phyloP scores from a whole-genome alignment of 2,888 invertebrate species.

The Epistrophe grossulariae region DNA sequence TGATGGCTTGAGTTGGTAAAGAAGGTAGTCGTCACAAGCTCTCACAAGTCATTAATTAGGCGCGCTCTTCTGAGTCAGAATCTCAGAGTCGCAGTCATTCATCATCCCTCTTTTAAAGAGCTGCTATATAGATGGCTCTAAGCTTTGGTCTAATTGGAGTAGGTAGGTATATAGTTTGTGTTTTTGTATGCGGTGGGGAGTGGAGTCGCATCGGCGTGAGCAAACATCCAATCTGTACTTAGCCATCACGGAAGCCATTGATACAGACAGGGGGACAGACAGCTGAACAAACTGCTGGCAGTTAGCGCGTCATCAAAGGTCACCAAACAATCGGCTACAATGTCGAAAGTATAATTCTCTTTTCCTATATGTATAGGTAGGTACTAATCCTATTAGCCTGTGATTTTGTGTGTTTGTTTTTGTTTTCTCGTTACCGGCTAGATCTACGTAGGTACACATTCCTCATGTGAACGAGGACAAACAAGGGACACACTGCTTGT shows the following conservation, averaged over 20 bases:
- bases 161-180: slow-evolving; percentile 26
- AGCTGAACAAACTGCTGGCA: slow-evolving; percentile 64
- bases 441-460: slow-evolving; percentile 57
- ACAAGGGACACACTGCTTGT: slow-evolving; percentile 52
- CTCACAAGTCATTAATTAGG: slow-evolving; percentile 69
- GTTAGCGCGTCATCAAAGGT: slow-evolving; percentile 72
- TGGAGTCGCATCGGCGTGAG: slow-evolving; percentile 9
- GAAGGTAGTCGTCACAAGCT: slow-evolving; percentile 49
- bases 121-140: neutral
- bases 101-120: slow-evolving; percentile 46
- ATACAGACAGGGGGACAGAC: slow-evolving; percentile 52
- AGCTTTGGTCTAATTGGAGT: slow-evolving; percentile 73
- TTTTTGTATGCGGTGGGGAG: slow-evolving; percentile 20
- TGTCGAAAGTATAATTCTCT: slow-evolving; percentile 67
- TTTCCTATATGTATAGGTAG: too few relatives aligned
- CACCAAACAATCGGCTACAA: slow-evolving; percentile 66
- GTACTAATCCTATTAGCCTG: slow-evolving; percentile 73
- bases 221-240: slow-evolving; percentile 60
- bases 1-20: slow-evolving; percentile 53
- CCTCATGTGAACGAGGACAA: slow-evolving; percentile 74
- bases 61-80: slow-evolving; percentile 45
- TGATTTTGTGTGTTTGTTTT: slow-evolving; percentile 8
- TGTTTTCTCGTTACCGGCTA: slow-evolving; percentile 30
- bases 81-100: slow-evolving; percentile 34
- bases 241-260: slow-evolving; percentile 73